These are phyloP conservation scores for Sparidentex hasta DNA, from an alignment of 2,797 vertebrate genomes.

Conservation along the genomic window DNA sequence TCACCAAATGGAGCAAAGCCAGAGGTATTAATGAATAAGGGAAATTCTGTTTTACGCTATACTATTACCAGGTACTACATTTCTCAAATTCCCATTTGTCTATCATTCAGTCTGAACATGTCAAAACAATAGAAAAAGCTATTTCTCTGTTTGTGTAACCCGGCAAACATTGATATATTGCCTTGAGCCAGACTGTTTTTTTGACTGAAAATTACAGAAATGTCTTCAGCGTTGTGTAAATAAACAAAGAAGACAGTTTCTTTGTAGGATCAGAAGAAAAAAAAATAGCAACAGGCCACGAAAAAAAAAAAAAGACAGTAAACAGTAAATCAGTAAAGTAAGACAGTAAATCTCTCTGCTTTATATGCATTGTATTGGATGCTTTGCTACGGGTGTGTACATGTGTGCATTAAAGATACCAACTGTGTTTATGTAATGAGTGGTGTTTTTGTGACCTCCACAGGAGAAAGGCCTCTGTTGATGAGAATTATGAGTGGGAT, in stretches of 20 bases:
- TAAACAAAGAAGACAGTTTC: not conserved
- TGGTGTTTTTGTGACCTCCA: conserved; percentile 45
- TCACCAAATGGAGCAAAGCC: conserved; percentile 47
- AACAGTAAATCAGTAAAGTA: no score
- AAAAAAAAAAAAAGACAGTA: not conserved
- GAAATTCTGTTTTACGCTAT: conserved; percentile 9
- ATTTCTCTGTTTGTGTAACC: not conserved
- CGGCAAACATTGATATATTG: conserved; percentile 1
- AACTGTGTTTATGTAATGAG: conserved; percentile 18
- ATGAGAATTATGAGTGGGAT: conserved; percentile 97
- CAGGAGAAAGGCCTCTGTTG: conserved; percentile 92
- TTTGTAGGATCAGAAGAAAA: no score
- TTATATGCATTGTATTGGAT: not conserved
- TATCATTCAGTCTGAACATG: not conserved
- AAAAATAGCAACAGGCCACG: not conserved
- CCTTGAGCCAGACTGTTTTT: not conserved
- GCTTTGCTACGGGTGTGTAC: conserved; percentile 2
- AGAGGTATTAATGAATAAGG: conserved; percentile 72
- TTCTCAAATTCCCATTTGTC: not conserved
- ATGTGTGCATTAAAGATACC: conserved; percentile 13
- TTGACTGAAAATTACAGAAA: not conserved
- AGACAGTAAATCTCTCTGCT: not conserved
- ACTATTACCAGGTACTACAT: not conserved
- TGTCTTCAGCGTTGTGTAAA: not conserved
- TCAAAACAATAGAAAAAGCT: not conserved